Evolutionary conservation across 2,113 vertebrate genomes (phyloP).

Genomic region (Menura novaehollandiae): DNA sequence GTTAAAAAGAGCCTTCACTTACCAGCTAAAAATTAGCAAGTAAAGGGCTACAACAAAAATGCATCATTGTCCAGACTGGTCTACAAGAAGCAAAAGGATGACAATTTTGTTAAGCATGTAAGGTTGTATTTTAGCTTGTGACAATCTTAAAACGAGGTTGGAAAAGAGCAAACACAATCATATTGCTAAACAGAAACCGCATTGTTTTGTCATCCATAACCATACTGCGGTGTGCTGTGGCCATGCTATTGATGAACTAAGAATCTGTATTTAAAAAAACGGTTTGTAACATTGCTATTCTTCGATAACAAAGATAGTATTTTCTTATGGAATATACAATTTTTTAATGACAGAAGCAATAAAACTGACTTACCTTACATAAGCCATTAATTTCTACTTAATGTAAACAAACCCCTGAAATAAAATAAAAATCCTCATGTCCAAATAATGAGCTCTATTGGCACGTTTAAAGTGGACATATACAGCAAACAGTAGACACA

Average conservation of each 20-base stretch:
- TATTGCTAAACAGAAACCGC: not conserved
- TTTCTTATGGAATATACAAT: not conserved
- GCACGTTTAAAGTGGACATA: not conserved
- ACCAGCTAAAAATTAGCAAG: not conserved
- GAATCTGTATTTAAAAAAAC: not conserved
- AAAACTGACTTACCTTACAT: not conserved
- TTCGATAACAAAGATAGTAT: not conserved
- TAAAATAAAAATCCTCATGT: not conserved
- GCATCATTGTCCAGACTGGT: not conserved
- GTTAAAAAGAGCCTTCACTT: not conserved
- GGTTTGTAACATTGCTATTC: not conserved
- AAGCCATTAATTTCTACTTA: not conserved
- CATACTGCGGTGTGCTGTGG: not conserved
- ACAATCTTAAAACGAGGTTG: not conserved
- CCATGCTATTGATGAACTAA: not conserved
- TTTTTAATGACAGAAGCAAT: not conserved
- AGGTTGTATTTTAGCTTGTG: not conserved
- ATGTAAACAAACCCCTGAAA: not conserved
- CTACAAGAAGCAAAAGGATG: not conserved
- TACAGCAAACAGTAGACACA: not conserved
- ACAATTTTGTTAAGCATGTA: not conserved
- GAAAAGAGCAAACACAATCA: not conserved
- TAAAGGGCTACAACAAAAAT: not conserved
- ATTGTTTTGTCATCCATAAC: not conserved
- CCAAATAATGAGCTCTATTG: not conserved